Evolutionary conservation across 2,797 vertebrate genomes (phyloP), one percentile per base, ranked within the genome.

Genomic region (Tamandua tetradactyla): DNA sequence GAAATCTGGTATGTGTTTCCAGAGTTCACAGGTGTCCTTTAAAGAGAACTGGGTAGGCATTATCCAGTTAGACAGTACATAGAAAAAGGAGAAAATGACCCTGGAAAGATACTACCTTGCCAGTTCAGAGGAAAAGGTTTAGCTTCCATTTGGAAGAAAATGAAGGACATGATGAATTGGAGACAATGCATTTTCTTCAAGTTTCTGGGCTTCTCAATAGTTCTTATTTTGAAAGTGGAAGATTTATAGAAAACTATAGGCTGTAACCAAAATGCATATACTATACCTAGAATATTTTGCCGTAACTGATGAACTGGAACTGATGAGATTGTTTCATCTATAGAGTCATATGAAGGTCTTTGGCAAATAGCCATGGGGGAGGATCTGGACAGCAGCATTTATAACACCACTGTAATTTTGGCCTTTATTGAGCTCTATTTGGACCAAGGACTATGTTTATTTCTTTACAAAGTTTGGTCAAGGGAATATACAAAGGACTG

Each of bases 351-450:
- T 71, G 14, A 86, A 95, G 15, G 37, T 71, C 69, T 89, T 86
- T 91, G 93, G 95, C 25, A 94, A 89, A 90, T 42, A 84, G 86
- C 74, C 83, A 86, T 59, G 37, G n/a, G 55, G 11, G 27, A 86
- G 44, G 23, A 90, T 79, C n/a, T 94, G 81, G 82, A 94, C 44
- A 95, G 78, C 68, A 91, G 68, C 59, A 83, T 93, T 95, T 92
- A 93, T 94, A 90, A 86, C 35, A 79, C 42, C 79, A 91, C 91
- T 89, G 20, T 17, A 57, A 84, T 25, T 32, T 23, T 94, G 79
- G 61, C 75, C 89, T 95, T 89, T 96, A 96, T 94, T 96, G 74
- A 96, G 78, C 62, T 95, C 91, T 82, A 7, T 95, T 78, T 97
- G 52, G 68, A 85, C 82, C 22, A 52, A 90, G 57, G 35, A 92